phyloP scores from a whole-genome alignment of 2,113 vertebrate genomes.

The Malaclemys terrapin region DNA sequence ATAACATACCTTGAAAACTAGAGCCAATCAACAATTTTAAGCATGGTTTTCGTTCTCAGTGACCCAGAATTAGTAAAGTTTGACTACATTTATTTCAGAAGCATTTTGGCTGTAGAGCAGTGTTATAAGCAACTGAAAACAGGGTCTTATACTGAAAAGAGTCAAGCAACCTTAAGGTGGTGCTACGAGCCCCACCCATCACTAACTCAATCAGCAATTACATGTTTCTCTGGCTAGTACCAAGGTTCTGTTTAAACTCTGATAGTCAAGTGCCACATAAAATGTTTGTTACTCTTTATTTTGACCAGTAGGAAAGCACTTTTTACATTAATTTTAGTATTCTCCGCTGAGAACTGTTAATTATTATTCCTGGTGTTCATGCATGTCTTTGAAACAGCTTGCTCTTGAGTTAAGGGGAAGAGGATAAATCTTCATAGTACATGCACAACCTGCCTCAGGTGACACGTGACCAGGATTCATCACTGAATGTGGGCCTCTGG shows the following conservation, averaged over 20 bases:
- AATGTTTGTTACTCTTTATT: not conserved
- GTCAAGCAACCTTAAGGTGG: not conserved
- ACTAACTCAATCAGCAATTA: not conserved
- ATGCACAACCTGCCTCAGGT: no score
- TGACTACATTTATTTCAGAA: no score
- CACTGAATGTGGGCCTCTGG: no score
- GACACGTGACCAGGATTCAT: no score
- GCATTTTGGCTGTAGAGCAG: no score
- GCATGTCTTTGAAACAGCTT: not conserved
- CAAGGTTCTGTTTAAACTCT: not conserved
- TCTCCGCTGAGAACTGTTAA: not conserved
- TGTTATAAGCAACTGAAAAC: not conserved
- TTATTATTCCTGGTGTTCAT: not conserved
- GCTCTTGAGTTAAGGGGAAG: not conserved
- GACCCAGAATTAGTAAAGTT: no score
- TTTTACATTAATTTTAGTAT: not conserved
- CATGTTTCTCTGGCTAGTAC: not conserved
- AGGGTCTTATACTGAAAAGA: not conserved
- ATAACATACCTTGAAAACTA: no score
- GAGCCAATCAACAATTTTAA: no score
- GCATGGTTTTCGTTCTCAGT: no score
- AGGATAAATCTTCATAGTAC: not conserved
- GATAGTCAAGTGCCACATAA: not conserved
- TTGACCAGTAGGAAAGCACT: not conserved
- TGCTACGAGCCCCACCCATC: not conserved